Evolutionary conservation across 1,140 invertebrate species (phyloP).

Genomic region (Copidosoma floridanum): DNA sequence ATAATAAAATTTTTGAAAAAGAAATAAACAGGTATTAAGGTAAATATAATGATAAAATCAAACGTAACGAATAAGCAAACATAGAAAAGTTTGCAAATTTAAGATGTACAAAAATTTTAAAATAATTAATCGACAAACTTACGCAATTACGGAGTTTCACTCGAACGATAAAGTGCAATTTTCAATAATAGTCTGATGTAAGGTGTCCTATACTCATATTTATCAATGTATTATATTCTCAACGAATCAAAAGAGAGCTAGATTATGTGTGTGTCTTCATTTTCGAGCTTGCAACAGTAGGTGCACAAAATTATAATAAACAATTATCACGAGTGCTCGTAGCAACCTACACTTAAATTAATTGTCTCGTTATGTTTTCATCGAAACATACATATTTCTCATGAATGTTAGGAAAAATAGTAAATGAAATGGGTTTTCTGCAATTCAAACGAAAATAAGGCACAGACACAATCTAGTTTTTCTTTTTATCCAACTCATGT

Average conservation of each 20-base stretch:
- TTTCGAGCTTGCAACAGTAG: too few relatives aligned
- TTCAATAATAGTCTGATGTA: constrained; percentile 21
- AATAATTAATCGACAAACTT: not conserved
- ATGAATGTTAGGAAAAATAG: too few relatives aligned
- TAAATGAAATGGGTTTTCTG: too few relatives aligned
- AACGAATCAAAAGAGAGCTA: not conserved
- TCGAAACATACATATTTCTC: too few relatives aligned
- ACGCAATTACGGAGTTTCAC: constrained; percentile 13
- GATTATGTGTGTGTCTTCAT: not conserved
- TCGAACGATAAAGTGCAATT: constrained; percentile 18
- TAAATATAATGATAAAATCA: not conserved
- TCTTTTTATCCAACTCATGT: too few relatives aligned
- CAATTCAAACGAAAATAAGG: too few relatives aligned
- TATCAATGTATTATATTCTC: not conserved
- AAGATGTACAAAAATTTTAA: not conserved
- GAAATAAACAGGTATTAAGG: constrained; percentile 6
- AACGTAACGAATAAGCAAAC: not conserved
- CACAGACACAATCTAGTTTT: too few relatives aligned
- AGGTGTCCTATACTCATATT: too few relatives aligned
- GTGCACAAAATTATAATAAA: too few relatives aligned
- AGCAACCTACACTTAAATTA: too few relatives aligned
- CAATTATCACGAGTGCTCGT: too few relatives aligned
- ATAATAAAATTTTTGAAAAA: constrained; percentile 20
- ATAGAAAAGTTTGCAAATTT: not conserved
- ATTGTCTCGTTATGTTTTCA: too few relatives aligned